These are phyloP conservation scores for Acanthococcus lagerstroemiae DNA, from an alignment of 2,888 invertebrate genomes.

Conservation along the genomic window DNA sequence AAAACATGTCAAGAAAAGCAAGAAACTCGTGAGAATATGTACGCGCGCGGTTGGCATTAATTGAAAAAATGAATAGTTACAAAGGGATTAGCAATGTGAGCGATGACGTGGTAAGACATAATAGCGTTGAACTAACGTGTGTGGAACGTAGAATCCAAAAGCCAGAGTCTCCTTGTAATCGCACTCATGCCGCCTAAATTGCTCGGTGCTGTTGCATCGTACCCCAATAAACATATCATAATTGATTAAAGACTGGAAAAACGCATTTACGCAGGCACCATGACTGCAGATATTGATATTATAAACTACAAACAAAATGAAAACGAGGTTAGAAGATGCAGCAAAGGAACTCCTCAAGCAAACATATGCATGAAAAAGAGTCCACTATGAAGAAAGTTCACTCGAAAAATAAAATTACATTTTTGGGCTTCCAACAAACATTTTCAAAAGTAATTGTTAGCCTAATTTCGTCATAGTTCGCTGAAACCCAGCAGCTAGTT, in stretches of 20 bases:
- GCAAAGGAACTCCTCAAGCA: not conserved
- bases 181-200: slow-evolving; percentile 4
- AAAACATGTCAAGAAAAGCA: too few species aligned
- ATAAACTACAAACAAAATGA: not conserved
- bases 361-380: not conserved
- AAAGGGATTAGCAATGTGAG: too few species aligned
- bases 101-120: too few species aligned
- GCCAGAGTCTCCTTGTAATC: not conserved
- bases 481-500: too few species aligned
- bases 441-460: too few species aligned
- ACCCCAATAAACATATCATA: not conserved
- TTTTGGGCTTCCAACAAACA: too few species aligned
- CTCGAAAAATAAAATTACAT: too few species aligned
- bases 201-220: not conserved
- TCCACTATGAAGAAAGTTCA: not conserved
- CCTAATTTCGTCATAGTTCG: too few species aligned
- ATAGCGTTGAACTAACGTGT: not conserved
- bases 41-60: too few species aligned
- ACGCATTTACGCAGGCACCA: not conserved
- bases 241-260: not conserved
- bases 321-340: not conserved
- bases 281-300: not conserved
- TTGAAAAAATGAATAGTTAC: too few species aligned
- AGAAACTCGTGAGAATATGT: too few species aligned
- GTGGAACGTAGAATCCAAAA: not conserved